phyloP scores from a whole-genome alignment of 2,113 vertebrate species.

The Sceloporus undulatus region DNA sequence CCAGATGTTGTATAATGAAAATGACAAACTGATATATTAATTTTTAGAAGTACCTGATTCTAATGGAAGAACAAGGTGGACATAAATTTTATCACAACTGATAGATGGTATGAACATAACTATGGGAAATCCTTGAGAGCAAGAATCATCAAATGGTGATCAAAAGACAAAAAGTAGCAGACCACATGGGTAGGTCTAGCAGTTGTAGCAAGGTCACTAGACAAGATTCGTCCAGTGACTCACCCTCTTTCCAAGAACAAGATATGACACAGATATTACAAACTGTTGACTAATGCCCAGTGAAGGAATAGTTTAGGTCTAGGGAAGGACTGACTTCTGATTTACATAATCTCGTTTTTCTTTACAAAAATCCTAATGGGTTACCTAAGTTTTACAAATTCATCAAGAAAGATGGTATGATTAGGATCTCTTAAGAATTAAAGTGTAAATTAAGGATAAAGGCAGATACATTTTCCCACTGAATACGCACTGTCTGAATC shows the following conservation, averaged over 20 bases:
- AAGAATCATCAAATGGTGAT: background rate
- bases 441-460: background rate
- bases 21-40: background rate
- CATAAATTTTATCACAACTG: background rate
- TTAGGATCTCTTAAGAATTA: background rate
- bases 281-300: slow-evolving; percentile 4
- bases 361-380: background rate
- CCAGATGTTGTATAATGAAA: background rate
- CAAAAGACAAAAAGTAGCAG: background rate
- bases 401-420: background rate
- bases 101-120: background rate
- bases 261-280: background rate
- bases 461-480: background rate
- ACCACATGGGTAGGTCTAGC: background rate
- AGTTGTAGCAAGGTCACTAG: background rate
- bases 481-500: too few species aligned
- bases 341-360: background rate
- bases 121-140: background rate
- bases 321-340: background rate
- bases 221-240: background rate
- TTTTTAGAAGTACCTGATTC: background rate
- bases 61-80: background rate
- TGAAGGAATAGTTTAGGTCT: background rate
- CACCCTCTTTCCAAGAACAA: background rate
- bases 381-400: background rate